Base-by-base conservation (phyloP, 2,888 invertebrate species). In the Nyleta sp. region DNA sequence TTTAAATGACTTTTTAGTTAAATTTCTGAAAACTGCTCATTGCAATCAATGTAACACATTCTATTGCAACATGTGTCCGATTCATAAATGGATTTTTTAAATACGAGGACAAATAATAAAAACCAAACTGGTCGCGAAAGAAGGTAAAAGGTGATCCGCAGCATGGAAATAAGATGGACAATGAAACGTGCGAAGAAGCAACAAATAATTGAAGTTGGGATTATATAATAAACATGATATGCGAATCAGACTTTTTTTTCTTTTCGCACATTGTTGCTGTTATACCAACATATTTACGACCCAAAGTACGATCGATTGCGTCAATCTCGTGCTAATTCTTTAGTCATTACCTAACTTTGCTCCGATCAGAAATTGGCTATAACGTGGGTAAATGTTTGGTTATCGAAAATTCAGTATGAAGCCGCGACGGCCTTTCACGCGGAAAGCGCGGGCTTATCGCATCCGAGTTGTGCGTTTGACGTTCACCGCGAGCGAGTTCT, bases 401-500 rank as follows among this genome's bases (percentile, higher is more conserved):
- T 6, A 22, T 60, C 67, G 46, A 65, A 77, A 70, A 67, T 70
- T 24, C 52, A 64, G 53, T 50, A 75, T 67, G 67, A 62, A 50
- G 53, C 42, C 42, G 42, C 28, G 24, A 17, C 65, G 60, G 60
- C 67, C 73, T 81, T 81, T 79, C 78, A 75, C 82, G 74, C 75
- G 77, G 68, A 78, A 77, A 59, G 53, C 71, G 65, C 46, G 62
- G 60, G 42, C 74, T 67, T 15, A 46, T 42, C 60, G 64, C 71
- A 62, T 79, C 64, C 75, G 57, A 53, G 64, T 46, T 31, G 78
- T 57, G 73, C 65, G 67, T 70, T 57, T 65, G 80, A 64, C 80
- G 79, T 70, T 73, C 80, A 70, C 71, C 38, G 44, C 73, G 72
- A 75, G 71, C 78, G 50, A 62, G 80, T 78, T 86, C 87, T 87